Percentiles rank a stretch among this genome's conserved stretches.
phyloP scores from a whole-genome alignment of 2,797 vertebrate genomes.

The Labeo calbasu region DNA sequence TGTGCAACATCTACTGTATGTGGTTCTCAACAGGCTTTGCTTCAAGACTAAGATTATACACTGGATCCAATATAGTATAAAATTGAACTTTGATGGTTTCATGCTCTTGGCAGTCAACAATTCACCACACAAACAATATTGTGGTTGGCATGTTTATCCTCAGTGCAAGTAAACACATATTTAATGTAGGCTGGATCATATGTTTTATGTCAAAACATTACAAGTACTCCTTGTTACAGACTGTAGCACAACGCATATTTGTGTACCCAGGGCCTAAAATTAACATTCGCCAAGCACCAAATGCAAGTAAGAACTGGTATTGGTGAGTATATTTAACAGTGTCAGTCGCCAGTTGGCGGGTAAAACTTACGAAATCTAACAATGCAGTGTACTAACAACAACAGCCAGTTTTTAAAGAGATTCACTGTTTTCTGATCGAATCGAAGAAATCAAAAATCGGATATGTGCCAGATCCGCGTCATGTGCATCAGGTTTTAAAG shows the following conservation, averaged over 20 bases:
- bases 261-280: too few relatives aligned
- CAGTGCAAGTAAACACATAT: background rate
- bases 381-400: too few relatives aligned
- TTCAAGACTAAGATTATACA: background rate
- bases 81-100: background rate
- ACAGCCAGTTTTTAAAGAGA: too few relatives aligned
- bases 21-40: background rate
- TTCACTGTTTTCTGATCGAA: too few relatives aligned
- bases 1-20: background rate
- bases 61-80: background rate
- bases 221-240: background rate
- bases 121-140: background rate
- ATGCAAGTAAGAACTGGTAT: too few relatives aligned
- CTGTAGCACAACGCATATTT: background rate
- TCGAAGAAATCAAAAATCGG: too few relatives aligned
- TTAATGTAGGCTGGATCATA: background rate
- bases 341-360: too few relatives aligned
- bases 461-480: too few relatives aligned
- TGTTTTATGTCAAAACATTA: background rate
- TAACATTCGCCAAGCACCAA: too few relatives aligned
- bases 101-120: background rate
- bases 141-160: background rate
- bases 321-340: too few relatives aligned
- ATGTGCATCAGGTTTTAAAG: too few relatives aligned
- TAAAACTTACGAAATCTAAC: too few relatives aligned